Conservation (phyloP, 2,888 invertebrate genomes). For the Watsonalla binaria region DNA sequence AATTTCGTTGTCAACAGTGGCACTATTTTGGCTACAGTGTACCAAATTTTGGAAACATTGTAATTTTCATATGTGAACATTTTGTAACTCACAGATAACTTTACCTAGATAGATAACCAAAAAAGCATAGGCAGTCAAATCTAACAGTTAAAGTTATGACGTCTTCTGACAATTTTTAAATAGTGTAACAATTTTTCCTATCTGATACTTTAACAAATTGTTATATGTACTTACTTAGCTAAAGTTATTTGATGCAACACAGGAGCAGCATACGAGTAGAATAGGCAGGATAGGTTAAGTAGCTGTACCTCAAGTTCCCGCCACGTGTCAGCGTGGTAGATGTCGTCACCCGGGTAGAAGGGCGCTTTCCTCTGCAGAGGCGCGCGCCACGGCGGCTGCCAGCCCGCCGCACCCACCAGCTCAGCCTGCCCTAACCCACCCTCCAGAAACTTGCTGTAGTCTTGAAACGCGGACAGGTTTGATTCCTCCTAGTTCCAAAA, state of each 20-base stretch:
- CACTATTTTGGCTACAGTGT: too few relatives aligned
- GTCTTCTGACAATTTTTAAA: too few relatives aligned
- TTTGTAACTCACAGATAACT: too few relatives aligned
- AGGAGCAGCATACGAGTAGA: background rate
- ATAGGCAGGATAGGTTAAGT: background rate
- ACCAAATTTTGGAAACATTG: too few relatives aligned
- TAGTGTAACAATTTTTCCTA: too few relatives aligned
- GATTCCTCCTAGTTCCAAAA: slow-evolving; percentile 58
- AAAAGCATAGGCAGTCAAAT: too few relatives aligned
- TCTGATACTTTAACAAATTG: too few relatives aligned
- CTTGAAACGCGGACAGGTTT: slow-evolving; percentile 70
- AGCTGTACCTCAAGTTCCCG: slow-evolving; percentile 62
- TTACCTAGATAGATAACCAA: too few relatives aligned
- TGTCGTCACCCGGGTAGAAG: slow-evolving; percentile 75
- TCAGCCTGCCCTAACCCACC: slow-evolving; percentile 78
- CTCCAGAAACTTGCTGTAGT: slow-evolving; percentile 76
- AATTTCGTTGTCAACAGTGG: too few relatives aligned
- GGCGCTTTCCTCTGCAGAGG: slow-evolving; percentile 78
- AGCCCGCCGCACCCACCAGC: slow-evolving; percentile 71
- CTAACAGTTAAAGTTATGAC: too few relatives aligned
- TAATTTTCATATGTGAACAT: too few relatives aligned
- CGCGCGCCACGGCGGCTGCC: slow-evolving; percentile 79
- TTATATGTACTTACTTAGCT: too few relatives aligned
- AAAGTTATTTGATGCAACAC: background rate
- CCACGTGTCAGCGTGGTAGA: slow-evolving; percentile 73